Conservation (phyloP, 2,888 invertebrate genomes). For the Cephus pygmeus region DNA sequence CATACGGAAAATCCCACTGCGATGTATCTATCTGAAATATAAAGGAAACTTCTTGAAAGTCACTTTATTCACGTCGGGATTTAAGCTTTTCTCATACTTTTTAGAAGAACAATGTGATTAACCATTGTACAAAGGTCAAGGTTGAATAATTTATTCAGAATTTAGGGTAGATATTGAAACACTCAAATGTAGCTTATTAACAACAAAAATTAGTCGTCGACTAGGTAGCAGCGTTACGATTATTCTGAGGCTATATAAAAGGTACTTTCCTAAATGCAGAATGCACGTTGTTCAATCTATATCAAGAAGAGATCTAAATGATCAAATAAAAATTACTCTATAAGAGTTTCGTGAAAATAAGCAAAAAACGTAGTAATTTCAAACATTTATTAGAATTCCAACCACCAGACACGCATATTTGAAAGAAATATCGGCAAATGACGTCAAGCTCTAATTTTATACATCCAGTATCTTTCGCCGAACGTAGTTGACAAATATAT, state of each 20-base stretch:
- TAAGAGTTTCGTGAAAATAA: too few relatives aligned
- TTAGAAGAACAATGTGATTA: neutral
- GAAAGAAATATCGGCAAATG: neutral
- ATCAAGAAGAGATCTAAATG: neutral
- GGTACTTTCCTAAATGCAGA: neutral
- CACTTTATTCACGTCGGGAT: neutral
- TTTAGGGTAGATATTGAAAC: neutral
- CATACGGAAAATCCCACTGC: neutral
- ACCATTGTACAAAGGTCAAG: neutral
- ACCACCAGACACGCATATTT: neutral
- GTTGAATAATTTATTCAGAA: neutral
- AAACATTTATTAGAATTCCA: neutral
- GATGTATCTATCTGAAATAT: neutral
- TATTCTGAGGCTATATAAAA: neutral
- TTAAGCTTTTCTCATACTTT: neutral
- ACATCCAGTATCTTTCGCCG: neutral
- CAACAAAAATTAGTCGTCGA: neutral
- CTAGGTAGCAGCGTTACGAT: neutral
- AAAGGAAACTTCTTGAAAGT: neutral
- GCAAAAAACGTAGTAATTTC: too few relatives aligned
- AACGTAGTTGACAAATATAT: conserved; percentile 6
- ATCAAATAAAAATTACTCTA: too few relatives aligned
- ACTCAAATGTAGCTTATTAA: neutral
- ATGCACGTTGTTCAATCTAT: neutral
- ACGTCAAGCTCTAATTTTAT: neutral